These are phyloP conservation scores for Eupithecia centaureata DNA, from an alignment of 2,888 invertebrate genomes.

Conservation along the genomic window DNA sequence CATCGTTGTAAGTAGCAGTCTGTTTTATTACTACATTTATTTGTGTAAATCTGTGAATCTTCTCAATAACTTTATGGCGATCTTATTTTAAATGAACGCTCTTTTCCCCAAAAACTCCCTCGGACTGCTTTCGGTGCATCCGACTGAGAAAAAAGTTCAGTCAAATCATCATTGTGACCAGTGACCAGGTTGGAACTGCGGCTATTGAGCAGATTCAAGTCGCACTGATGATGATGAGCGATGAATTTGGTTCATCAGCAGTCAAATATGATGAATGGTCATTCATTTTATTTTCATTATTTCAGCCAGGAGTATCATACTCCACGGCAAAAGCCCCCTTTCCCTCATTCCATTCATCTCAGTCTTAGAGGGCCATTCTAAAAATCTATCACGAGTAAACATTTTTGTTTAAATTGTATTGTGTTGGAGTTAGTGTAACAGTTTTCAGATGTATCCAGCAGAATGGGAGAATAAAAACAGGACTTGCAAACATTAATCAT, in stretches of 20 bases:
- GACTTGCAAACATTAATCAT: neutral
- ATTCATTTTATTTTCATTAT: neutral
- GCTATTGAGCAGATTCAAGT: neutral
- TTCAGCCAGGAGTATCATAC: neutral
- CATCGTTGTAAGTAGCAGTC: slow-evolving; percentile 64
- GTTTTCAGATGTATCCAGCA: neutral
- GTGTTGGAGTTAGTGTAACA: too few relatives aligned
- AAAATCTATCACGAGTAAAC: neutral
- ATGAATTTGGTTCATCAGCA: neutral
- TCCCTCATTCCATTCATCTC: neutral
- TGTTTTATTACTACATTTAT: neutral
- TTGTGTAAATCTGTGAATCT: neutral
- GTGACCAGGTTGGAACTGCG: neutral
- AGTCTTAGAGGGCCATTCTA: neutral
- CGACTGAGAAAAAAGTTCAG: neutral
- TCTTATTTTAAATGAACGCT: neutral
- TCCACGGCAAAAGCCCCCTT: neutral
- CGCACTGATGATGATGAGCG: neutral
- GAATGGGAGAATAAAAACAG: neutral
- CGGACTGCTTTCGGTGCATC: neutral
- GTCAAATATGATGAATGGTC: neutral
- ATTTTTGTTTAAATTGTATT: neutral
- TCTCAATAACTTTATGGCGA: too few relatives aligned
- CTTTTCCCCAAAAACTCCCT: neutral
- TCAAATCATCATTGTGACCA: neutral